Evolutionary conservation across 1,140 invertebrate genomes (phyloP), one percentile per base, ranked within the genome.

Genomic region (Magallana gigas): DNA sequence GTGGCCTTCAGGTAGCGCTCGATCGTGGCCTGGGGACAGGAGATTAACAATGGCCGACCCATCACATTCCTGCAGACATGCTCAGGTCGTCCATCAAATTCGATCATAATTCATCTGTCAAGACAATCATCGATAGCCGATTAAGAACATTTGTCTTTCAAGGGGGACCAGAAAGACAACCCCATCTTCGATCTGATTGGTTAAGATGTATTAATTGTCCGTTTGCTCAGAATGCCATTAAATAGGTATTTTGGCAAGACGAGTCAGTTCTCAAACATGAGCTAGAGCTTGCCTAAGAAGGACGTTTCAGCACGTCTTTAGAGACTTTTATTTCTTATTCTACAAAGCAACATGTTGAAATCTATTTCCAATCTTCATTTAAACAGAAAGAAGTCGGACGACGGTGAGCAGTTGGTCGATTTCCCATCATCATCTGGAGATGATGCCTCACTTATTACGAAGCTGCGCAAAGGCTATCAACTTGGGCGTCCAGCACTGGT

Each of bases 401-500:
- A 76, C 23, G 68, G 62, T 0, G 80, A 76, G 57, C 81, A 89
- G 84, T 59, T 85, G 12, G 56, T 89, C 12, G 88, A 89, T 16
- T 89, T 89, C 81, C 85, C 88, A 11, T 23, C 57, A 8, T 11
- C 59, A 7, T 82, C 29, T 18, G 85, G 58, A 68, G 83, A 86
- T 18, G 83, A 86, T 56, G 48, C 64, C 18, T 56, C 82, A 11
- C 62, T 83, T n/a, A 62, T 83, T 8, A 85, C 64, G 0, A 76
- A 68, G 60, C 23, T 89, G 12, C 56, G 85, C 36, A 89, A 87
- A 48, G 89, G 91, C n/a, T 91, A 91, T 57, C 90, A 91, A 82
- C 89, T 91, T 84, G 91, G 91, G 16, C 86, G 91, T 18, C 88
- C 91, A 14, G 88, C 91, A 1, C 76, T 93, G 59, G 88, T 93